These are phyloP conservation scores for Drosophila incognita DNA, from an alignment of 2,888 invertebrate genomes.

Conservation along the genomic window DNA sequence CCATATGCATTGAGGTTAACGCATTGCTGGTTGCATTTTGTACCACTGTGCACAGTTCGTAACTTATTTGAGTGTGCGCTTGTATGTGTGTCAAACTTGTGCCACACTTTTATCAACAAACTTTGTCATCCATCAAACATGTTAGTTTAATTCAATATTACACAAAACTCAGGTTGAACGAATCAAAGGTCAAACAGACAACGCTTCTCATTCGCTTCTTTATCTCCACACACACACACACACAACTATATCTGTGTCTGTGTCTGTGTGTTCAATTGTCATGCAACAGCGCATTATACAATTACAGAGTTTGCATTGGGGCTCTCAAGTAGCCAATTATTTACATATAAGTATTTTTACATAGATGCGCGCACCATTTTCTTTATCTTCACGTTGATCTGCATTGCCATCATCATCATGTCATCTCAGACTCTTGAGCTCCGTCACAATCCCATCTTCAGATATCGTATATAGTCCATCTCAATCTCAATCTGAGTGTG, in stretches of 20 bases:
- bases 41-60: slow-evolving; percentile 6
- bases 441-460: slow-evolving; percentile 27
- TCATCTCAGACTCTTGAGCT: slow-evolving; percentile 12
- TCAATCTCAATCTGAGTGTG: slow-evolving; percentile 41
- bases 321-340: slow-evolving; percentile 60
- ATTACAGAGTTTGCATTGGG: slow-evolving; percentile 39
- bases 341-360: slow-evolving; percentile 9
- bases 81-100: slow-evolving; percentile 1
- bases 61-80: neutral
- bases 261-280: slow-evolving; percentile 2
- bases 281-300: slow-evolving; percentile 34
- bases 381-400: neutral
- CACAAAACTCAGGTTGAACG: slow-evolving; percentile 22
- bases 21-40: slow-evolving; percentile 9
- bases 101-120: slow-evolving; percentile 42
- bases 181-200: slow-evolving; percentile 35
- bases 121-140: slow-evolving; percentile 48
- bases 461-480: slow-evolving; percentile 8
- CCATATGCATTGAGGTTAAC: neutral
- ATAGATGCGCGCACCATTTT: slow-evolving; percentile 5
- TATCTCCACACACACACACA: neutral
- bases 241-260: neutral
- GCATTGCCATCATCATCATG: slow-evolving; percentile 3
- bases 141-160: slow-evolving; percentile 43
- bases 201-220: neutral